Evolutionary conservation across 92 coral and sea anemone genomes (phyloP), one percentile per base, ranked within the genome.

Genomic region (Porites lobata): DNA sequence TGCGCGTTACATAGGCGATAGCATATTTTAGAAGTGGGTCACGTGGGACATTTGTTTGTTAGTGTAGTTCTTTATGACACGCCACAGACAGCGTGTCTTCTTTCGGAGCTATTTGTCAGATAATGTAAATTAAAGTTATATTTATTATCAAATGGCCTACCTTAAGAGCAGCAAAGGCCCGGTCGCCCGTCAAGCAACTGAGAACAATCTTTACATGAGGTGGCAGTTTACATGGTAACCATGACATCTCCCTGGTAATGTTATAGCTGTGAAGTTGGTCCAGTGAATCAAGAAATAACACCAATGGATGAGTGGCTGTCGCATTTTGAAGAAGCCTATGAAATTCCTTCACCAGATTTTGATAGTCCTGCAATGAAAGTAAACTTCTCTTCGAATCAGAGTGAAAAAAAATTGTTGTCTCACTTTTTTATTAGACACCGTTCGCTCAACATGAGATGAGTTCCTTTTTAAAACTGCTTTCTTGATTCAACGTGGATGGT

Each of bases 221-320:
- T 7, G 99, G 99, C 26, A 96, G 91, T 86, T 91, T 90, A 85
- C 92, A 84, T 84, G 99, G 99, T 83, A 96, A 85, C 99, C 99
- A 96, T 13, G 92, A 76, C 85, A 92, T 75, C 80, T 92, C 92
- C 59, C 94, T 94, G 52, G 95, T 91, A 50, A 89, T 93, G 59
- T 92, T 92, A 32, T 85, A 85, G 11, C 91, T 80, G 24, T 84
- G 84, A 32, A 96, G 88, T 76, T 93, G 93, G 83, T 96, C 98
- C n/a, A 94, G 88, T 21, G 99, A 96, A 86, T 96, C 99, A 52
- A 96, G 86, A 29, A 88, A 90, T 13, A 96, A 51, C 9, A 94
- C 70, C 71, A 96, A 68, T 4, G 99, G 99, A 61, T 92, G 91
- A 21, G 89, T 65, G 2, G 85, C 75, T 52, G 88, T 90, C 20